These are phyloP conservation scores for Cervus canadensis DNA, from an alignment of 2,113 vertebrate genomes.

Conservation along the genomic window DNA sequence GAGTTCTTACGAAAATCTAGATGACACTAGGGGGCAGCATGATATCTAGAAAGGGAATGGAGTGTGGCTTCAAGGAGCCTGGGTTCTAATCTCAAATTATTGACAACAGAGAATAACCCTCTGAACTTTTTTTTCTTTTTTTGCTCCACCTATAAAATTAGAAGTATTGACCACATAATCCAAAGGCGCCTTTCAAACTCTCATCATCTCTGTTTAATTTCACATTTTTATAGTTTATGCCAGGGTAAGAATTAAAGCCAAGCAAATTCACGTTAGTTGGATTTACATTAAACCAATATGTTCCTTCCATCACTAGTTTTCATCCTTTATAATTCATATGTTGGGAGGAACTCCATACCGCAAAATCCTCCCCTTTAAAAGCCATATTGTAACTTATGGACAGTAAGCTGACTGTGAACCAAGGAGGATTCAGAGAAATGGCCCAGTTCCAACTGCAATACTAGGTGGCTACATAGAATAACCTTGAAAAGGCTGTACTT, in stretches of 20 bases:
- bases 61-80: background rate
- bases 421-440: background rate
- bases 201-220: background rate
- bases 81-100: slow-evolving; percentile 39
- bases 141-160: background rate
- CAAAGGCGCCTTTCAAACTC: background rate
- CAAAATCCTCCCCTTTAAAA: background rate
- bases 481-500: background rate
- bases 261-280: background rate
- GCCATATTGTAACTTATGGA: background rate
- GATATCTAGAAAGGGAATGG: background rate
- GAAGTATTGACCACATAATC: background rate
- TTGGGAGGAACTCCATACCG: background rate
- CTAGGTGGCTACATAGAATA: background rate
- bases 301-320: background rate
- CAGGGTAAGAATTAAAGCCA: background rate
- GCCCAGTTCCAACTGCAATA: background rate
- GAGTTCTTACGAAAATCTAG: background rate
- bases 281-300: background rate
- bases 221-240: background rate
- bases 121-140: background rate
- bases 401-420: background rate
- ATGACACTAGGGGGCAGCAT: slow-evolving; percentile 4
- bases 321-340: background rate
- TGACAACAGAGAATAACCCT: background rate